Evolutionary conservation across 1,140 invertebrate species (phyloP), one percentile per base, ranked within the genome.

Genomic region (Monochamus saltuarius): DNA sequence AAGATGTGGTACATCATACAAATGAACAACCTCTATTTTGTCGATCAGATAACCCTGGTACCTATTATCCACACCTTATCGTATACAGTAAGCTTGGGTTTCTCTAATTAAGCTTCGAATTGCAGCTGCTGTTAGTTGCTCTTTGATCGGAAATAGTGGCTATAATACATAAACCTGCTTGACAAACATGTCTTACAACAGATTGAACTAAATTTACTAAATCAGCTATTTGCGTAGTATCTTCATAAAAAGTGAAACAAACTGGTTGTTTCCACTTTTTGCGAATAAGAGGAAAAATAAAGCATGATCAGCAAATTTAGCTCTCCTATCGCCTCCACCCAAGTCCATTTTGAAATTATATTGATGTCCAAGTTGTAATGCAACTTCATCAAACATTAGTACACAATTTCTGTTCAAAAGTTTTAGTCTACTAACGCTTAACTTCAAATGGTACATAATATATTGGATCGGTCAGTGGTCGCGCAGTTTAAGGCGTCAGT

Each of bases 1-100:
- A 6, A 67, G 34, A 42, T 66, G 56, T 37, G 59, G 62, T n/a
- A 37, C 43, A 54, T 65, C 62, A 53, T 45, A 65, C 17, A 60
- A 39, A 22, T 55, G 62, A 14, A 65, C 38, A 7, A 61, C 57
- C 45, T 61, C 59, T 14, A 10, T n/a, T 6, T 34, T 42, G 53
- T 61, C 55, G 9, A 65, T 54, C 11, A 61, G n/a, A 57, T 56
- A 61, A n/a, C 59, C 56, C 36, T 57, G 56, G 16, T 38, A 36
- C 4, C 14, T 34, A 51, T 58, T 29, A 6, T 29, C 22, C 22
- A 29, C 22, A 29, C 22, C 22, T 29, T 29, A 2, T 29, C 22
- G 22, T 29, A 29, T 3, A 29, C 22, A 29, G 6, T 29, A 29
- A 29, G 22, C 6, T 6, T 29, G 22, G 22, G 34, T 43, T 51